Conservation (phyloP, 1,140 invertebrate genomes). For the Aphelinus certus region DNA sequence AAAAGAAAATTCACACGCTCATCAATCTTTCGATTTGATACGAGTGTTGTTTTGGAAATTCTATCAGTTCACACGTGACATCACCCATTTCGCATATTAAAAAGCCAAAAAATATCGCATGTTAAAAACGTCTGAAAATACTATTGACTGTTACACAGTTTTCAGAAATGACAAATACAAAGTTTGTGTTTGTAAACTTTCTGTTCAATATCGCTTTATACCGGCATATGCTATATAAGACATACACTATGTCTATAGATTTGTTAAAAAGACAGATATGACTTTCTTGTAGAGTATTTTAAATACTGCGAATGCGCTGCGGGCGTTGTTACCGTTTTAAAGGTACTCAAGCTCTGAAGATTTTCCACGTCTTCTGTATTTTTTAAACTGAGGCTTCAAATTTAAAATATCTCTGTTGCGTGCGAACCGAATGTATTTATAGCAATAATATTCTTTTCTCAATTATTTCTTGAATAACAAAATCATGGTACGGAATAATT, state of each 20-base stretch:
- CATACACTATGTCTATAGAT: background rate
- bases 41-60: no score
- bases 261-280: background rate
- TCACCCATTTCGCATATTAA: constrained; percentile 33
- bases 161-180: constrained; percentile 44
- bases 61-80: no score
- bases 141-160: constrained; percentile 59
- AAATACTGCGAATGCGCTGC: constrained; percentile 40
- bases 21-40: no score
- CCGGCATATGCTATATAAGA: constrained; percentile 10
- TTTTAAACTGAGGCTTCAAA: constrained; percentile 17
- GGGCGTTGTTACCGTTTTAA: constrained; percentile 24
- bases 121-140: constrained; percentile 58
- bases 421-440: constrained; percentile 21
- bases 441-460: no score
- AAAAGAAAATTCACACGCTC: background rate
- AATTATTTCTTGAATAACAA: constrained; percentile 22
- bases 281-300: background rate
- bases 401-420: constrained; percentile 6
- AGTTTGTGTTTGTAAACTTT: constrained; percentile 20
- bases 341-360: no score
- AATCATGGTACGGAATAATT: constrained; percentile 43
- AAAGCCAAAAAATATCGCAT: constrained; percentile 55
- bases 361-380: constrained; percentile 31
- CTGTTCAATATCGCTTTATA: constrained; percentile 21